Evolutionary conservation across 2,888 invertebrate genomes (phyloP).

Genomic region (Clusia tigrina): DNA sequence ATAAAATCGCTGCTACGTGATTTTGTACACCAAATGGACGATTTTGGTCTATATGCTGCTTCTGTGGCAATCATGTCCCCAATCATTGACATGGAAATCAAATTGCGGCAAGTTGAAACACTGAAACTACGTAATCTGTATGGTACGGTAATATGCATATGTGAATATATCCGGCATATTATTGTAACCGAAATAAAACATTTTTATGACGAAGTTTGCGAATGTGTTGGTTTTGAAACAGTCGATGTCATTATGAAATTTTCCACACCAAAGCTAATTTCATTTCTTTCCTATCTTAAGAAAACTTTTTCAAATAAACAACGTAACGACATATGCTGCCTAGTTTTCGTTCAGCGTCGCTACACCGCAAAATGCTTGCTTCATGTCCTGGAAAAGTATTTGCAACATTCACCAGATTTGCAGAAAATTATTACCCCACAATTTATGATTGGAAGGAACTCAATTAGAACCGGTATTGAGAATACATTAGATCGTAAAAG

Average conservation of each 20-base stretch:
- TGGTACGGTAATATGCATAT: constrained; percentile 47
- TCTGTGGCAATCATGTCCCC: constrained; percentile 69
- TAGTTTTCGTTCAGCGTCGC: constrained; percentile 65
- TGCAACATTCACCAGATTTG: no score
- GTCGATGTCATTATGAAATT: constrained; percentile 65
- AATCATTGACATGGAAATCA: constrained; percentile 71
- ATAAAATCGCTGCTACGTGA: constrained; percentile 66
- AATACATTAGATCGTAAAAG: no score
- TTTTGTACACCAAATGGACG: constrained; percentile 66
- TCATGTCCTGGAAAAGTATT: no score
- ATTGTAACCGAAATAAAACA: constrained; percentile 66
- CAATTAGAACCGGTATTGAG: no score
- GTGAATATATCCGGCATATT: constrained; percentile 66
- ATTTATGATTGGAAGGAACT: no score
- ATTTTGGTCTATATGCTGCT: constrained; percentile 70
- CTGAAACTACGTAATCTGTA: constrained; percentile 55
- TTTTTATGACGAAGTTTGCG: constrained; percentile 46
- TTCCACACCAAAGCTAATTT: constrained; percentile 72
- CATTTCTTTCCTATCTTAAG: constrained; percentile 71
- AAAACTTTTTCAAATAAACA: constrained; percentile 66
- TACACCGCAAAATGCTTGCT: constrained; percentile 80
- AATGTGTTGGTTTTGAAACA: constrained; percentile 35
- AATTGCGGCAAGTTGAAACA: constrained; percentile 67
- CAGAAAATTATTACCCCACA: no score
- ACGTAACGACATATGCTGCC: constrained; percentile 52